These are phyloP conservation scores for Periophthalmus modestus DNA, from an alignment of 2,113 vertebrate genomes.

Conservation along the genomic window DNA sequence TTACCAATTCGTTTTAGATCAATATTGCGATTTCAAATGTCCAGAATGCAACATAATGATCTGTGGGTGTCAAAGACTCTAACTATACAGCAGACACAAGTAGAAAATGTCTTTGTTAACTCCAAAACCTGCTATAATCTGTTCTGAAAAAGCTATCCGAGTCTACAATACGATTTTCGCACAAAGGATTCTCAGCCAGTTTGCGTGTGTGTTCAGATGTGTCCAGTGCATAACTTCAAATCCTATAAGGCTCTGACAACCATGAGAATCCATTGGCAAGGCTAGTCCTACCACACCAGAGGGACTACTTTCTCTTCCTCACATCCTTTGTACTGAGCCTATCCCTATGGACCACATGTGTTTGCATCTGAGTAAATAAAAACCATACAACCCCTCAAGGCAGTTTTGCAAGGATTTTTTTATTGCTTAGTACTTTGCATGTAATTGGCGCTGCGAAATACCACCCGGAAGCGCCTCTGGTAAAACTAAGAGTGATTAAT, in stretches of 20 bases:
- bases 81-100: not conserved
- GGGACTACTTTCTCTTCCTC: not conserved
- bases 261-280: not conserved
- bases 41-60: no score
- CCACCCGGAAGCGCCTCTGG: constrained; percentile 1
- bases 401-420: constrained; percentile 4
- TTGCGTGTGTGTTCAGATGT: not conserved
- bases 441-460: not conserved
- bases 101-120: not conserved
- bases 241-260: constrained; percentile 5
- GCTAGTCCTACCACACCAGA: not conserved
- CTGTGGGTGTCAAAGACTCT: no score
- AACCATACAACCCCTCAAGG: not conserved
- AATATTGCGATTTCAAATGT: no score
- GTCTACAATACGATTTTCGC: not conserved
- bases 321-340: not conserved
- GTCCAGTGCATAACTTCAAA: not conserved
- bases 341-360: not conserved
- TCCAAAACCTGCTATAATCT: not conserved
- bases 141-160: not conserved
- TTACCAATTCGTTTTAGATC: no score
- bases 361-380: constrained; percentile 2
- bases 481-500: not conserved
- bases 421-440: not conserved
- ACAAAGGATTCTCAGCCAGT: not conserved